phyloP scores from a whole-genome alignment of 2,888 invertebrate genomes.

The Tryphoninae sp. region DNA sequence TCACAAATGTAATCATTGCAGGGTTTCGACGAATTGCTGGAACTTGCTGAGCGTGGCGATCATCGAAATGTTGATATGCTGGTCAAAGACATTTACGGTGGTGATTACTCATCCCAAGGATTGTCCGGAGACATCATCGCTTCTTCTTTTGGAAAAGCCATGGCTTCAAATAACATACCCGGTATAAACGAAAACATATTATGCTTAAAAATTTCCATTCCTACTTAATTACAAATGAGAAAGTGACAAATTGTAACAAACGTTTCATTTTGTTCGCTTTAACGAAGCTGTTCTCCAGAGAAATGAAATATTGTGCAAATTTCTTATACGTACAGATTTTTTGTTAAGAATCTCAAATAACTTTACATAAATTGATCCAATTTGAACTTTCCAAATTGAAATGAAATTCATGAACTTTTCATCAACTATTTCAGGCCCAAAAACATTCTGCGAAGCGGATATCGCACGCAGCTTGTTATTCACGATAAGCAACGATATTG shows the following conservation, averaged over 20 bases:
- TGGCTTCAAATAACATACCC: constrained; percentile 68
- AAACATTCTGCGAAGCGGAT: constrained; percentile 83
- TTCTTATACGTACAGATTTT: too few relatives aligned
- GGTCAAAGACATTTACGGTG: constrained; percentile 87
- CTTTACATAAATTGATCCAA: not conserved
- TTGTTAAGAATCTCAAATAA: too few relatives aligned
- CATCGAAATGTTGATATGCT: constrained; percentile 86
- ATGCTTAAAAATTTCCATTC: not conserved
- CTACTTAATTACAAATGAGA: not conserved
- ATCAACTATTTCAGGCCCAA: constrained; percentile 67
- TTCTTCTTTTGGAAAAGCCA: constrained; percentile 86
- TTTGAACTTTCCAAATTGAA: not conserved
- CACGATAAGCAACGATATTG: constrained; percentile 87
- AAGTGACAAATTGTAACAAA: not conserved
- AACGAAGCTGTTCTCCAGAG: not conserved
- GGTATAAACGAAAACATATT: constrained; percentile 44
- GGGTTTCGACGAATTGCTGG: constrained; percentile 86
- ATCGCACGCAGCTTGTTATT: constrained; percentile 85
- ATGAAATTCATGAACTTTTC: not conserved
- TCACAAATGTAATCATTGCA: constrained; percentile 66
- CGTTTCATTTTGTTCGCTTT: too few relatives aligned
- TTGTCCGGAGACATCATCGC: constrained; percentile 86
- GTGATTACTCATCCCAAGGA: constrained; percentile 83
- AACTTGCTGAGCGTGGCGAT: constrained; percentile 86
- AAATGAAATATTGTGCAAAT: constrained; percentile 1